These are phyloP conservation scores for Plagiodera versicolora DNA, from an alignment of 2,888 invertebrate species.

Conservation along the genomic window DNA sequence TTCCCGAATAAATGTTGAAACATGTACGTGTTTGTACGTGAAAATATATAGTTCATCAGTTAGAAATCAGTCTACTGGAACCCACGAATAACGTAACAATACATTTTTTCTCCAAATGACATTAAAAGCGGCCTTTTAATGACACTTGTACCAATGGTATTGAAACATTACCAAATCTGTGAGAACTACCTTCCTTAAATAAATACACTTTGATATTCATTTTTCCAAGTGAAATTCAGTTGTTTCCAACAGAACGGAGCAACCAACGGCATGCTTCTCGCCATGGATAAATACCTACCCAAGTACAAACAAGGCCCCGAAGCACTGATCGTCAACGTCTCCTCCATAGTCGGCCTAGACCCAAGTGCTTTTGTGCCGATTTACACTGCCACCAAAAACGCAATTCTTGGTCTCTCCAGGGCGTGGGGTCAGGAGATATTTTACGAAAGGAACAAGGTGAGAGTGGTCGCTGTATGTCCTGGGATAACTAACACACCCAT, in stretches of 20 bases:
- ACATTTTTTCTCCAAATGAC: too few relatives aligned
- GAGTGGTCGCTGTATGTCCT: constrained; percentile 58
- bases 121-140: too few relatives aligned
- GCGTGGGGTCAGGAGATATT: constrained; percentile 29
- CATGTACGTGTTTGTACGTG: too few relatives aligned
- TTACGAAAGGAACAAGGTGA: constrained; percentile 55
- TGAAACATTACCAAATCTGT: too few relatives aligned
- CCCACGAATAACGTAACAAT: too few relatives aligned
- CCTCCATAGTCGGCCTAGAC: constrained; percentile 29
- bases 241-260: constrained; percentile 44
- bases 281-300: constrained; percentile 33
- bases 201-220: constrained; percentile 1
- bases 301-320: constrained; percentile 33
- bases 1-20: too few relatives aligned
- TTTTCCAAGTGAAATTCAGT: too few relatives aligned
- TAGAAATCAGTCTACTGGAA: too few relatives aligned
- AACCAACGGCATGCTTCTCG: constrained; percentile 34
- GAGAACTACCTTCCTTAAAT: too few relatives aligned
- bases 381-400: constrained; percentile 34
- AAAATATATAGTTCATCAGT: too few relatives aligned
- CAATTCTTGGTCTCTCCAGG: constrained; percentile 30
- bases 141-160: too few relatives aligned
- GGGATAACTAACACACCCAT: constrained; percentile 56
- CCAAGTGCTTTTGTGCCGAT: constrained; percentile 26
- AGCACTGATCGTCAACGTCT: constrained; percentile 35